A percentile compares a stretch with the other conserved stretches of the same genome.
Conservation (phyloP, 2,797 vertebrate species). For the Eleutherodactylus coqui region DNA sequence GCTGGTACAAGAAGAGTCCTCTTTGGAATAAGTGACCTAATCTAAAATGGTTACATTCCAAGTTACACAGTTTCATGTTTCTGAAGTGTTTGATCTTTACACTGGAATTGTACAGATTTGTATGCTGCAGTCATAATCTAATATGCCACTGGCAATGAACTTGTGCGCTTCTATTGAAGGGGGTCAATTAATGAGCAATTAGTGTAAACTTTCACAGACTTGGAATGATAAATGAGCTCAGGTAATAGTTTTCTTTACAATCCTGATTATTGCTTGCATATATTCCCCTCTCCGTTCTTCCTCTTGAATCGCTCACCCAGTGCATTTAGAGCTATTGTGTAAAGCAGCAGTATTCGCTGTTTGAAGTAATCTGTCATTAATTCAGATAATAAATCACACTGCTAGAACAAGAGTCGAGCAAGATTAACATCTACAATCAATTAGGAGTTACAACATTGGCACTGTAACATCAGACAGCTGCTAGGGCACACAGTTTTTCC, state of each 20-base stretch:
- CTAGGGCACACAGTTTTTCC: conserved; percentile 65
- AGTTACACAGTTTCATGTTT: background rate
- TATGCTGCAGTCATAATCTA: conserved; percentile 34
- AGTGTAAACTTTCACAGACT: conserved; percentile 68
- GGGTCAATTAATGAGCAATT: conserved; percentile 74
- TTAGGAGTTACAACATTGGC: conserved; percentile 67
- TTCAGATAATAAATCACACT: conserved; percentile 76
- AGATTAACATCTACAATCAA: conserved; percentile 77
- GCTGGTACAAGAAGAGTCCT: background rate
- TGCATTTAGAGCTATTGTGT: conserved; percentile 65
- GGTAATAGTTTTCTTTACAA: conserved; percentile 68
- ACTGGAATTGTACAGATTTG: background rate
- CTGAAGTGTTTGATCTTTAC: background rate
- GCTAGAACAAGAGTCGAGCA: conserved; percentile 72
- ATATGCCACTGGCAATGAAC: conserved; percentile 67
- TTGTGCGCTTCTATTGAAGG: conserved; percentile 67
- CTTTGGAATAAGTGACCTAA: background rate
- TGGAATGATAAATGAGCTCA: conserved; percentile 77
- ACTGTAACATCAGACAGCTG: conserved; percentile 69
- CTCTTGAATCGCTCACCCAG: conserved; percentile 62
- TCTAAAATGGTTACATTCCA: background rate
- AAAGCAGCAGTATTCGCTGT: conserved; percentile 69
- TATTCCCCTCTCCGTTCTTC: background rate
- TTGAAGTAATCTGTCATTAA: conserved; percentile 73
- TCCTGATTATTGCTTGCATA: conserved; percentile 9